Base-by-base conservation (phyloP, 2,888 invertebrate species). In the Lepidocyrtinus sp. region DNA sequence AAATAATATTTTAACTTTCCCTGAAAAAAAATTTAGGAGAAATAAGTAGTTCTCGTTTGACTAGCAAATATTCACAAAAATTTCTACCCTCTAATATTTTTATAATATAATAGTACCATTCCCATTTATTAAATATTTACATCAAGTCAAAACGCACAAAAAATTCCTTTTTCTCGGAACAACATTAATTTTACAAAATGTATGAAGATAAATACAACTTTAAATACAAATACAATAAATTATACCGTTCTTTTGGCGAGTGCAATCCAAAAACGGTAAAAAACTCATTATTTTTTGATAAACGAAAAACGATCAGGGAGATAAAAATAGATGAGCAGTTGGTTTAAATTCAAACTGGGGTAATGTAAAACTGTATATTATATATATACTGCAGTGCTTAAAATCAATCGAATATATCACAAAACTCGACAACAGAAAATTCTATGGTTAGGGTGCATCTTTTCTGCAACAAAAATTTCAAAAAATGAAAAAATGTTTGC, bases 381-480 rank as follows among this genome's bases (percentile, higher is more conserved):
- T 36, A 36, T 36, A 12, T 36, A 36, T 12, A 36, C 36, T 7
- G 36, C 36, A 36, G 36, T 15, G 17, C 55, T 55, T 36, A 12
- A 36, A 36, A 36, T n/a, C 5, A 36, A 36, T 36, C 36, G 36
- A 12, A 55, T 12, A 15, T 55, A n/a, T 55, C 55, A 55, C 9
- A 55, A 55, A 55, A 55, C n/a, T 55, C 55, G 55, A 55, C 55
- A 55, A 55, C 55, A 55, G 55, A 55, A 55, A 55, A 3, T 55
- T 5, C 55, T 55, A 55, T 17, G 55, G 55, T 55, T 55, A 55
- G 55, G 55, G 55, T 55, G 55, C 55, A 55, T 55, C 55, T 55
- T 55, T 17, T 55, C 55, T 55, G 55, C 55, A 55, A 55, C 17
- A 55, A 55, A 55, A 55, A 15, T 55, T 55, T 55, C n/a, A 55